Evolutionary conservation across 2,888 invertebrate genomes (phyloP), one percentile per base, ranked within the genome.

Genomic region (Drosophila subquinaria): DNA sequence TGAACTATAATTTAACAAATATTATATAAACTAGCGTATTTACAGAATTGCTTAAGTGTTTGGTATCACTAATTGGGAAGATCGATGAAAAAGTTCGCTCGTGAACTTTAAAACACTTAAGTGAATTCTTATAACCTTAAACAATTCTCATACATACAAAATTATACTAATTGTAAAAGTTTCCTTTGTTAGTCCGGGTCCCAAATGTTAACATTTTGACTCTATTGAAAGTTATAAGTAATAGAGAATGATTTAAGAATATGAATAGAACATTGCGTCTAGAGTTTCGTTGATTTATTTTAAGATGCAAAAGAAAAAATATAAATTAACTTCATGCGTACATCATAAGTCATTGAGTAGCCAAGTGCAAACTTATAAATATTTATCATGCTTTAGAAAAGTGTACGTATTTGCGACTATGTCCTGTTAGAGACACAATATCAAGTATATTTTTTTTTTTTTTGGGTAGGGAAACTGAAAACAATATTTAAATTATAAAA

Each of bases 311-410:
- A 43, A 23, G 6, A 45, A 43, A 42, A 43, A 45, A 45, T 6
- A 2, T 13, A 23, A 27, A 27, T 27, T 1, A 23, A 23, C 13
- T 45, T 45, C 45, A 45, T 45, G 45, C 45, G 6, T 8, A 23
- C 20, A 20, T 20, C 11, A 11, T 23, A 13, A 45, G 23, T 13
- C 23, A 13, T 20, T 36, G 35, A 36, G 35, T 36, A 36, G 11
- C 11, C 4, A 36, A 23, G 15, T 17, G 33, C 50, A 36, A 20
- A 20, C 13, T 36, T 1, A n/a, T 9, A 23, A 20, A 36, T 51
- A 51, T n/a, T 11, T 40, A 27, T 11, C 52, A 52, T 52, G 38
- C 52, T 38, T 52, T 38, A 23, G n/a, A 20, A n/a, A n/a, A 23
- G 15, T 23, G 20, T 23, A 27, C 27, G 5, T 27, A 6, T 27